Conservation (phyloP, 2,797 vertebrate species). For the Syndactyla subalaris region DNA sequence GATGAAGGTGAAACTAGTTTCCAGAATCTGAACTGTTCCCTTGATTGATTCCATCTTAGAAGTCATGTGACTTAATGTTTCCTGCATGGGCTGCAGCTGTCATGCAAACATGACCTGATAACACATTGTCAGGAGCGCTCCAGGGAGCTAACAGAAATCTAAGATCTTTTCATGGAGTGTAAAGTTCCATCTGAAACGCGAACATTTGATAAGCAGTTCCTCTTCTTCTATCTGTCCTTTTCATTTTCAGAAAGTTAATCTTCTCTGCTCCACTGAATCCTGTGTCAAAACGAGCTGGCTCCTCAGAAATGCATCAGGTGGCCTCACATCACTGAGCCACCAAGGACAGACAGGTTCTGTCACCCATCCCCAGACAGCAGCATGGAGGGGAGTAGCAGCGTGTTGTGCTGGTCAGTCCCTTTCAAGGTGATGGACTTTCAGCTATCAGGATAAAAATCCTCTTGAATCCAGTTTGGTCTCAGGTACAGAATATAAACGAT, state of each 20-base stretch:
- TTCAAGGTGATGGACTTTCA: background rate
- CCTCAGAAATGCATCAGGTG: slow-evolving; percentile 46
- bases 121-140: slow-evolving; percentile 82
- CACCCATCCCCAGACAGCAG: background rate
- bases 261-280: slow-evolving; percentile 65
- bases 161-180: slow-evolving; percentile 81
- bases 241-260: slow-evolving; percentile 80
- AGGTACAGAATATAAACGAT: background rate
- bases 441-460: background rate
- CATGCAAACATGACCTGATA: slow-evolving; percentile 92
- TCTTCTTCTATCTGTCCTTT: slow-evolving; percentile 74
- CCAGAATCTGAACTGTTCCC: slow-evolving; percentile 82
- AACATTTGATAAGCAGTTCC: slow-evolving; percentile 81
- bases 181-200: slow-evolving; percentile 82
- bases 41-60: slow-evolving; percentile 90
- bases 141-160: slow-evolving; percentile 82
- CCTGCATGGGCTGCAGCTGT: slow-evolving; percentile 84
- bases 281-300: slow-evolving; percentile 21
- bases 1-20: slow-evolving; percentile 95
- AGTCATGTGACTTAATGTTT: slow-evolving; percentile 89
- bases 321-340: background rate
- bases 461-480: background rate
- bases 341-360: background rate
- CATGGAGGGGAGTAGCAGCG: background rate
- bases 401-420: background rate